phyloP scores from a whole-genome alignment of 2,797 vertebrate species.

The Coccyzus lansbergi region DNA sequence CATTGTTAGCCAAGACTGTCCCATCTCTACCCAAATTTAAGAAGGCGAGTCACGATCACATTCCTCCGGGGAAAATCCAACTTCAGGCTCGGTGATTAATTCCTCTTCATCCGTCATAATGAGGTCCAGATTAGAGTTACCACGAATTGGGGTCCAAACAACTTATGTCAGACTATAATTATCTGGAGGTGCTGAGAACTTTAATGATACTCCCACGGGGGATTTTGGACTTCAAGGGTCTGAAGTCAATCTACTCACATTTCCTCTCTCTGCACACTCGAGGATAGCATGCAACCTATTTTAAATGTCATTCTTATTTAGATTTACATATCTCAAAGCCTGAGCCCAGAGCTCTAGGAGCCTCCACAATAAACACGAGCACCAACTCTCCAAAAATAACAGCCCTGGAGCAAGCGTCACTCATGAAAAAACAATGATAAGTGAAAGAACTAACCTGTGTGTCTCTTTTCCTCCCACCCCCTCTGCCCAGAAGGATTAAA shows the following conservation, averaged over 20 bases:
- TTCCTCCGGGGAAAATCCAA: neutral
- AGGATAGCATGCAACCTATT: neutral
- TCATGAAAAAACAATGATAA: neutral
- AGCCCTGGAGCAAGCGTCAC: neutral
- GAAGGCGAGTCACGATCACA: neutral
- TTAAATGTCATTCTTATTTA: conserved; percentile 46
- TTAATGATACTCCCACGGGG: neutral
- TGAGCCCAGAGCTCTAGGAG: neutral
- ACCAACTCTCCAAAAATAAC: conserved; percentile 28
- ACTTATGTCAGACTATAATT: conserved; percentile 22
- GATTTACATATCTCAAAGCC: conserved; percentile 25
- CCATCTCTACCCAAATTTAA: neutral
- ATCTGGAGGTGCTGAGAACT: conserved; percentile 33
- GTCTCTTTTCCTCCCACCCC: neutral
- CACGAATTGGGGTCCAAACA: neutral
- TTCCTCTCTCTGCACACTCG: neutral
- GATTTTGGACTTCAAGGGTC: conserved; percentile 9
- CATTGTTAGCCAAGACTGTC: neutral
- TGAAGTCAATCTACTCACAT: neutral
- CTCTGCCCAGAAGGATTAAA: conserved; percentile 9
- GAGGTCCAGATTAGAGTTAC: conserved; percentile 14
- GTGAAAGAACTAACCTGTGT: neutral
- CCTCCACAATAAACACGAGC: neutral
- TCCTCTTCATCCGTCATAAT: neutral
- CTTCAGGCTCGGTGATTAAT: neutral